These are phyloP conservation scores for Apostichopus japonicus DNA, from an alignment of 35 echinoderm and acorn worm species.

Conservation along the genomic window DNA sequence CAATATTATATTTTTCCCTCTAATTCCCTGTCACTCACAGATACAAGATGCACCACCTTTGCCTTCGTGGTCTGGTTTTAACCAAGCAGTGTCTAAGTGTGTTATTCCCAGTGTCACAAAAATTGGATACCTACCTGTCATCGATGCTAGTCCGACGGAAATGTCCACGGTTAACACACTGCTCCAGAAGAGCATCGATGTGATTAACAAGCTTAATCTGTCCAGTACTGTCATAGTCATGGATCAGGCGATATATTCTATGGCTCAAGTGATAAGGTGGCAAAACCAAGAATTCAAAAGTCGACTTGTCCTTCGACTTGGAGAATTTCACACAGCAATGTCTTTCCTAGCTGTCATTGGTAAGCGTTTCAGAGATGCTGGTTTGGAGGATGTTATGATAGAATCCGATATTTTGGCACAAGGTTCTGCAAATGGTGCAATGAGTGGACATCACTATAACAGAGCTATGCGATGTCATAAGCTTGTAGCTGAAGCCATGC, in stretches of 20 bases:
- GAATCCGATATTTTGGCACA: slow-evolving; percentile 61
- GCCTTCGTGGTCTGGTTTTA: too few relatives aligned
- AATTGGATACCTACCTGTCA: slow-evolving; percentile 69
- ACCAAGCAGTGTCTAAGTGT: too few relatives aligned
- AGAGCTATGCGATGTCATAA: slow-evolving; percentile 21
- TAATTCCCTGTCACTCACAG: too few relatives aligned
- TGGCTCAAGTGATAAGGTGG: slow-evolving; percentile 80
- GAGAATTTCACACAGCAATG: slow-evolving; percentile 74
- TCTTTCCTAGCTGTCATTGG: slow-evolving; percentile 71
- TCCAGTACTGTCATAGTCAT: slow-evolving; percentile 8
- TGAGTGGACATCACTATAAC: slow-evolving; percentile 66
- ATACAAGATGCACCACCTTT: too few relatives aligned
- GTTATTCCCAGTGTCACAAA: too few relatives aligned
- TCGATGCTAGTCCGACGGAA: slow-evolving; percentile 77
- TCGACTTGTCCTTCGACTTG: too few relatives aligned
- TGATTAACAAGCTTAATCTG: background rate
- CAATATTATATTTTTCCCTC: too few relatives aligned
- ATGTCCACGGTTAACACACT: slow-evolving; percentile 70
- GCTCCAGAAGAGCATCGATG: slow-evolving; percentile 32
- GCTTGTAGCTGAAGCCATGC: background rate
- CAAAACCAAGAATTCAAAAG: slow-evolving; percentile 54
- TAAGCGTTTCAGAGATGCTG: slow-evolving; percentile 77
- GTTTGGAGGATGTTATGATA: slow-evolving; percentile 69
- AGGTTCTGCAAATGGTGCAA: slow-evolving; percentile 65
- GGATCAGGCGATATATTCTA: slow-evolving; percentile 56